Percentiles rank a stretch among this genome's conserved stretches.
These are phyloP conservation scores for Drosophila jambulina DNA, from an alignment of 1,140 invertebrate species.

Conservation along the genomic window DNA sequence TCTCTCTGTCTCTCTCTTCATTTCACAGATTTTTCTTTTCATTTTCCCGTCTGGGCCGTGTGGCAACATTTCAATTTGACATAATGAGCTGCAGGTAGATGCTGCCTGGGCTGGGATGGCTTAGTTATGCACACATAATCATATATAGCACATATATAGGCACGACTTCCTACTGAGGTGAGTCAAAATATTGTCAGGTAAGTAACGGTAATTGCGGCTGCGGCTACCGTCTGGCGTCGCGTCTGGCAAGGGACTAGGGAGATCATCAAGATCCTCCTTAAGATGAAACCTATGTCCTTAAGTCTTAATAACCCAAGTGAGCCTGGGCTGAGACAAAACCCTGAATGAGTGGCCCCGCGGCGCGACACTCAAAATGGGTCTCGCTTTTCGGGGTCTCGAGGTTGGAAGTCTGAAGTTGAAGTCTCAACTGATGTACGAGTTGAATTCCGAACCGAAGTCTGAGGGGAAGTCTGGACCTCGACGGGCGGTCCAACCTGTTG, in stretches of 20 bases:
- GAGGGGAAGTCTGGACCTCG: slow-evolving; percentile 30
- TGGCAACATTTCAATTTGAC: slow-evolving; percentile 84
- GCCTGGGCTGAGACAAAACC: slow-evolving; percentile 18
- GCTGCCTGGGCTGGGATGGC: slow-evolving; percentile 7
- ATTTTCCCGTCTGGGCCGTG: slow-evolving; percentile 30
- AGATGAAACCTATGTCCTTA: slow-evolving; percentile 2
- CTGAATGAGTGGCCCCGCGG: slow-evolving; percentile 77
- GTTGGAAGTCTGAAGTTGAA: slow-evolving; percentile 1
- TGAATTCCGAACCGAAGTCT: slow-evolving; percentile 21
- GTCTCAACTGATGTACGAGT: not conserved
- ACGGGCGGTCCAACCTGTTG: slow-evolving; percentile 78
- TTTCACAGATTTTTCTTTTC: not conserved
- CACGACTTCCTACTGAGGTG: slow-evolving; percentile 10
- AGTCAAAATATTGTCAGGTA: slow-evolving; percentile 61
- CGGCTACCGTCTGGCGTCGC: slow-evolving; percentile 70
- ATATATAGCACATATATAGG: slow-evolving; percentile 14
- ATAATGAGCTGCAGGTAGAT: slow-evolving; percentile 72
- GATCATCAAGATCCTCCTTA: slow-evolving; percentile 6
- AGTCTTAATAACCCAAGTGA: slow-evolving; percentile 32
- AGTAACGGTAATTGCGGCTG: slow-evolving; percentile 54
- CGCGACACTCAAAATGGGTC: slow-evolving; percentile 52
- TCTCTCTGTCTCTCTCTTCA: not conserved
- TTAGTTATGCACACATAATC: slow-evolving; percentile 34
- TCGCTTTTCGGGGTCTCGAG: slow-evolving; percentile 12
- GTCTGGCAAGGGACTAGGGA: not conserved